Base-by-base conservation (phyloP, 2,113 vertebrate species). In the Zapornia atra region DNA sequence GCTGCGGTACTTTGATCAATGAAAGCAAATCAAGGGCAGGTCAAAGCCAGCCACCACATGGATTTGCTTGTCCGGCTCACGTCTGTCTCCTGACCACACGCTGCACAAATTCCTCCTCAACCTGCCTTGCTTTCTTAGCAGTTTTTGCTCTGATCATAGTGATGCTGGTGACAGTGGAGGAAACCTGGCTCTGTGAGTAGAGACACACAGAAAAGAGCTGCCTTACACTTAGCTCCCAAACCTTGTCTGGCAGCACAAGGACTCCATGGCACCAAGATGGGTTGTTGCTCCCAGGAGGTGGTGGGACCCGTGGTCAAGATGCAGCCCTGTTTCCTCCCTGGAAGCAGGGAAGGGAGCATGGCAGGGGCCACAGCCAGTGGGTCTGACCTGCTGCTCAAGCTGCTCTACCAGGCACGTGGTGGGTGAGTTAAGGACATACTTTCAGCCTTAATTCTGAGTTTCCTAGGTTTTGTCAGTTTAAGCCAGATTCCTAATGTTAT, bases 401-500 rank as follows among this genome's bases (percentile, higher is more conserved):
- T 66, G 53, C 76, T 7, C 5, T 33, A 71, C 31, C 0, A 36
- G 79, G 87, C 71, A 80, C 12, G 1, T 4, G 17, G 92, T 86
- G 93, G 98, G 97, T 98, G 96, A 98, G 83, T 82, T 97, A 94
- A 98, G 98, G 98, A 98, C 98, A 98, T 90, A 86, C 73, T 97
- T 93, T 82, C 85, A 92, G 86, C 76, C 94, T 95, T 94, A 95
- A 97, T 95, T 97, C 92, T 78, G 90, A 96, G 88, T 97, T 98
- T 97, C 96, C 96, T 97, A 98, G 97, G 97, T 90, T 98, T 96
- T 91, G 94, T 98, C 94, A 92, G 78, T 93, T 91, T 86, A 93
- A 97, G 97, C 98, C 98, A 98, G 98, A 97, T 96, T 91, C 92
- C 96, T 97, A 97, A 98, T 97, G 96, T 98, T 98, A 98, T 97